phyloP scores from a whole-genome alignment of 2,113 vertebrate species.

The Phaethornis superciliosus region DNA sequence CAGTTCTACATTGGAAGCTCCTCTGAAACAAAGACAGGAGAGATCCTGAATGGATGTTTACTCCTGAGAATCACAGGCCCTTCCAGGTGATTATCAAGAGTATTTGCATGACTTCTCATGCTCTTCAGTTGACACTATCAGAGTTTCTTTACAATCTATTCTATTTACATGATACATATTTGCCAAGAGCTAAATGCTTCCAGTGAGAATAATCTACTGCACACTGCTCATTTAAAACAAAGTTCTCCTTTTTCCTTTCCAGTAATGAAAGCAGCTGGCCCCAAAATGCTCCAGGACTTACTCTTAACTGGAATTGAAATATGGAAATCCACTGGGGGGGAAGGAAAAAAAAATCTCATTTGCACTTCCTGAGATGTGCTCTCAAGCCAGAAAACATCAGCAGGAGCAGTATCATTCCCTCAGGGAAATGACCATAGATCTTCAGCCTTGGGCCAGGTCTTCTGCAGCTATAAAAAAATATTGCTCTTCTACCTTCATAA shows the following conservation, averaged over 20 bases:
- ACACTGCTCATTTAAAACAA: background rate
- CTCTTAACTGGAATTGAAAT: background rate
- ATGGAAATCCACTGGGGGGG: background rate
- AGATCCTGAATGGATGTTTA: background rate
- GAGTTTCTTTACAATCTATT: background rate
- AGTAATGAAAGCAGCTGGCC: background rate
- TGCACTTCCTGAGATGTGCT: background rate
- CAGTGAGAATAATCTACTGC: background rate
- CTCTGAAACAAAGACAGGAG: background rate
- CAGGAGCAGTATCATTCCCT: background rate
- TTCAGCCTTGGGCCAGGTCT: background rate
- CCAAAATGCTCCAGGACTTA: background rate
- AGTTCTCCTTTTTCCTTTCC: background rate
- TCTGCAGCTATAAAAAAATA: background rate
- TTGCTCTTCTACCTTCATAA: background rate
- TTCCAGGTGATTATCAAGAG: background rate
- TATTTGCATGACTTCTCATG: background rate
- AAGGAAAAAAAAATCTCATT: background rate
- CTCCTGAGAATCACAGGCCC: background rate
- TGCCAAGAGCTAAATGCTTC: slow-evolving; percentile 31
- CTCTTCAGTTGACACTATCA: background rate
- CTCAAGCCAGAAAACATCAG: background rate
- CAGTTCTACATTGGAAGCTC: background rate
- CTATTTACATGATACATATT: background rate
- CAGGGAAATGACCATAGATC: background rate